phyloP scores from a whole-genome alignment of 2,888 invertebrate species.

The Diogma glabrata region DNA sequence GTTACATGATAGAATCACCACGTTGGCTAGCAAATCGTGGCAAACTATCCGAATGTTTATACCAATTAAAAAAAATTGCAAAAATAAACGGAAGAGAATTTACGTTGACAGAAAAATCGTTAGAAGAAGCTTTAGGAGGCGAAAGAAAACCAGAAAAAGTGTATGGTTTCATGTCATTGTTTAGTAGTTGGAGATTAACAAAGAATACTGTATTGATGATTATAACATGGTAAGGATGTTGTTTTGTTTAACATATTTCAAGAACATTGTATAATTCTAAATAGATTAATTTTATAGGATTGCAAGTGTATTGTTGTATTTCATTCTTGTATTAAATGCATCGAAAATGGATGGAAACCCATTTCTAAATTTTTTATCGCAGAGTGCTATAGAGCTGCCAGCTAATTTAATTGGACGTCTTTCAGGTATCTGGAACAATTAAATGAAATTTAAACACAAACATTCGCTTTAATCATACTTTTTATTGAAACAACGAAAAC shows the following conservation, averaged over 20 bases:
- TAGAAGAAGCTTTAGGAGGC: conserved; percentile 35
- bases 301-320: not conserved
- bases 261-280: too few species aligned
- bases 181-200: conserved; percentile 43
- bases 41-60: conserved; percentile 38
- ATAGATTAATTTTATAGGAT: not conserved
- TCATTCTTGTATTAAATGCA: conserved; percentile 40
- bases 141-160: conserved; percentile 32
- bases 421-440: too few species aligned
- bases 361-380: conserved; percentile 51
- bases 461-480: too few species aligned
- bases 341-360: conserved; percentile 48
- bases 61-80: conserved; percentile 42
- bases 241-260: too few species aligned
- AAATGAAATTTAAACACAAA: too few species aligned
- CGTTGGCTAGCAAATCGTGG: conserved; percentile 48
- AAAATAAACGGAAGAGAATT: conserved; percentile 40
- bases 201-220: conserved; percentile 43
- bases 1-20: conserved; percentile 51
- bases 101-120: conserved; percentile 34
- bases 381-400: conserved; percentile 51
- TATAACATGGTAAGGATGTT: conserved; percentile 40
- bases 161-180: conserved; percentile 44
- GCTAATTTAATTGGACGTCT: conserved; percentile 39
- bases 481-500: too few species aligned